A percentile compares a stretch with the other conserved stretches of the same genome.
Conservation (phyloP, 1,140 invertebrate species). For the Listronotus bonariensis region DNA sequence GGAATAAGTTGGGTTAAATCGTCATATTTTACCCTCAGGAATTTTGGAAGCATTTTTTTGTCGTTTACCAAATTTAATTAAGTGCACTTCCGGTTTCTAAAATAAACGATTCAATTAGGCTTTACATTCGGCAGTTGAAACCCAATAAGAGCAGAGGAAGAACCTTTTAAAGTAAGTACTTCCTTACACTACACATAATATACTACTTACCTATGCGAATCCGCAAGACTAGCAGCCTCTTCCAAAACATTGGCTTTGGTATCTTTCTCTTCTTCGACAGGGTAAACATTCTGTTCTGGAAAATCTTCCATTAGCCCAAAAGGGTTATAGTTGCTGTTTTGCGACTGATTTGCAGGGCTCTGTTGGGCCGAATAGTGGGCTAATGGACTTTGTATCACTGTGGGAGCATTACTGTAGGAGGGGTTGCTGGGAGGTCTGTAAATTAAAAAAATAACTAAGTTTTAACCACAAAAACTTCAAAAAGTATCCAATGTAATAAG, state of each 20-base stretch:
- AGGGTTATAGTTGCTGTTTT: conserved; percentile 58
- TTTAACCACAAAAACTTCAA: background rate
- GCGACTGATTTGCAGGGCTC: conserved; percentile 51
- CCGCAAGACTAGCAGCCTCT: conserved; percentile 44
- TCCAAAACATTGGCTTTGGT: conserved; percentile 53
- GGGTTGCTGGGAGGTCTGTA: conserved; percentile 58
- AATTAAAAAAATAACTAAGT: background rate
- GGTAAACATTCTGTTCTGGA: conserved; percentile 48
- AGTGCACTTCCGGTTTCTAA: too few species aligned
- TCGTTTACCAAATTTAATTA: too few species aligned
- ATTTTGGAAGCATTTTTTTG: too few species aligned
- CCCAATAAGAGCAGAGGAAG: too few species aligned
- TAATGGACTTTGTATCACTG: conserved; percentile 59
- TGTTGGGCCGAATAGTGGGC: conserved; percentile 55
- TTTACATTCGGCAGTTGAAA: too few species aligned
- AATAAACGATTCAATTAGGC: too few species aligned
- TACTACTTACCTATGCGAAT: conserved; percentile 31
- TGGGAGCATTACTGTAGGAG: conserved; percentile 57
- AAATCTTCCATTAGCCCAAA: conserved; percentile 63
- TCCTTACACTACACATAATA: background rate
- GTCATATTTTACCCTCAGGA: too few species aligned
- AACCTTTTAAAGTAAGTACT: too few species aligned
- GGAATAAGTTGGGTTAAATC: too few species aligned
- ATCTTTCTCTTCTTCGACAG: conserved; percentile 51
- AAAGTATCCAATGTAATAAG: background rate